Base-by-base conservation (phyloP, 2,888 invertebrate species). In the Drosophila merina region DNA sequence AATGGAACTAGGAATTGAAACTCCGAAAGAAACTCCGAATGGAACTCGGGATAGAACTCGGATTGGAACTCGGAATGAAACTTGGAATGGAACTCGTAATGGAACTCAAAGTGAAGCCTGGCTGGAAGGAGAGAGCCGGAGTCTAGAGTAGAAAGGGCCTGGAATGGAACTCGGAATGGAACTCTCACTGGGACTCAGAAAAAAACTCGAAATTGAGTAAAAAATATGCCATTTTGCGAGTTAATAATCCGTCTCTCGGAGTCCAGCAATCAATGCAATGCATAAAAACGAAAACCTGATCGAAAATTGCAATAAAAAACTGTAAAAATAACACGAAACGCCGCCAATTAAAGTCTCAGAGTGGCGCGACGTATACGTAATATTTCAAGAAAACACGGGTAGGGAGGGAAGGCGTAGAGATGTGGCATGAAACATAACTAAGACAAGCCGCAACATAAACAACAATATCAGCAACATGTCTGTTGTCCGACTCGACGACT, bases 301-400 rank as follows among this genome's bases (percentile, higher is more conserved):
- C 20, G 20, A 56, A 47, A 49, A 44, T 9, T 38, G 45, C 51
- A 49, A 47, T 44, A 28, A 56, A 51, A 52, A 55, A 33, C 47
- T 38, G 30, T 33, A 51, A 26, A 47, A 55, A 56, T 40, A 59
- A 56, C 44, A 56, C 10, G 45, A 57, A 62, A 44, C 49, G 40
- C 52, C 45, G 60, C 55, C 62, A 71, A 71, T 69, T 70, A 69
- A 69, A 69, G 50, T 40, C 48, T 57, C 69, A 69, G 58, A 28
- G 42, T 49, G 33, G 62, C 20, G 3, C 20, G 14, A 44, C 54
- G 66, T 66, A 54, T 66, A 71, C 71, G 56, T 71, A 71, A 72
- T 64, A 72, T 55, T 63, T 44, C 49, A 12, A 52, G 51, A 44
- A 38, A 40, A 40, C 7, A 25, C 7, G 36, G 6, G 9, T 0